Evolutionary conservation across 2,888 invertebrate genomes (phyloP).

Genomic region (Cataglyphis cursor): DNA sequence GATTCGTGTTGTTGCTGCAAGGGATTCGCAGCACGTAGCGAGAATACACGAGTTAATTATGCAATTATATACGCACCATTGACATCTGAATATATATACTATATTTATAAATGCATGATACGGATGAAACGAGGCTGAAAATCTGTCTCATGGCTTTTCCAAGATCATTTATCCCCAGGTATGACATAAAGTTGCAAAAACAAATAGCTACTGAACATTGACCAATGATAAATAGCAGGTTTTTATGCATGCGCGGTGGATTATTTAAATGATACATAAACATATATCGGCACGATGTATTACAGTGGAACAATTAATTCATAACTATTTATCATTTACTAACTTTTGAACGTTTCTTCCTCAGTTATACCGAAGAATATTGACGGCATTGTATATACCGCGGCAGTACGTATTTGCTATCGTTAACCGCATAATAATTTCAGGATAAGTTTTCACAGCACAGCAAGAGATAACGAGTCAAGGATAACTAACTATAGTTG

Average conservation of each 20-base stretch:
- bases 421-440: slow-evolving; percentile 18
- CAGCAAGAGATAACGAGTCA: slow-evolving; percentile 24
- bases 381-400: background rate
- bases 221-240: slow-evolving; percentile 10
- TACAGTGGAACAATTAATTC: slow-evolving; percentile 11
- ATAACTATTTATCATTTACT: background rate
- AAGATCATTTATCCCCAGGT: background rate
- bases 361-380: background rate
- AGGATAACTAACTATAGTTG: slow-evolving; percentile 10
- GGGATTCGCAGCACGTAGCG: background rate
- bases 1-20: slow-evolving; percentile 5
- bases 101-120: background rate
- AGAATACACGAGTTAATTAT: slow-evolving; percentile 20
- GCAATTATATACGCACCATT: slow-evolving; percentile 11
- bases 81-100: no score
- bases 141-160: background rate
- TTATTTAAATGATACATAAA: slow-evolving; percentile 12
- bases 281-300: background rate
- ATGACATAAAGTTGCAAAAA: slow-evolving; percentile 12
- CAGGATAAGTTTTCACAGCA: slow-evolving; percentile 22
- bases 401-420: background rate
- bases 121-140: background rate
- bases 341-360: background rate
- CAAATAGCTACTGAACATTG: background rate
- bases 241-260: background rate